Percentiles rank a stretch among this genome's conserved stretches.
Conservation (phyloP, 2,888 invertebrate genomes). For the Phania funesta region DNA sequence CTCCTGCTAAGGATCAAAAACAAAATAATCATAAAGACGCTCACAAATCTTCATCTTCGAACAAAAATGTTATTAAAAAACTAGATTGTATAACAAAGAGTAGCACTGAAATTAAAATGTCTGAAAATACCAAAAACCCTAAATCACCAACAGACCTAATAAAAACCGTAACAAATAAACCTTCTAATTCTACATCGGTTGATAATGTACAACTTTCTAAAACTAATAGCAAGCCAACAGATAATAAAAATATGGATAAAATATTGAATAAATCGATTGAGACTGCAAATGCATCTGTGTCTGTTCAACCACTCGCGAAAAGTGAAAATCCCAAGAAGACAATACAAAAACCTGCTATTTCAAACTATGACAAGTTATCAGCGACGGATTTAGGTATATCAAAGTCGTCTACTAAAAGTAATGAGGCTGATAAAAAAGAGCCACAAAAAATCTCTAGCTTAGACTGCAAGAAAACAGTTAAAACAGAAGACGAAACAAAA, state of each 20-base stretch:
- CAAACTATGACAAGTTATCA: not conserved
- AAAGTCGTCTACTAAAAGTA: not conserved
- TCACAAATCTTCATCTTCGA: not conserved
- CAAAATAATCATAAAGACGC: not conserved
- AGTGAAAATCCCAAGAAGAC: constrained; percentile 5
- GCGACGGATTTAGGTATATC: not conserved
- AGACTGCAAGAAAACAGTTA: not conserved
- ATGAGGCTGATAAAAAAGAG: not conserved
- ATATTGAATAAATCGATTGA: not conserved
- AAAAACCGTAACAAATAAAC: constrained; percentile 9
- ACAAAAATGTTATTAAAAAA: constrained; percentile 12
- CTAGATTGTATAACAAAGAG: not conserved
- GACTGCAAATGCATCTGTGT: not conserved
- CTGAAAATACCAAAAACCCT: constrained; percentile 9
- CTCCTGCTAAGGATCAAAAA: not conserved
- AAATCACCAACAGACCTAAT: not conserved
- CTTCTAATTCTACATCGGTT: not conserved
- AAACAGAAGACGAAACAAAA: not conserved
- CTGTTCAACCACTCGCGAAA: not conserved
- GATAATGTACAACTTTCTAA: not conserved
- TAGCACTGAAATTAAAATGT: not conserved
- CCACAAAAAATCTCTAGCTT: not conserved
- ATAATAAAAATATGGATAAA: not conserved
- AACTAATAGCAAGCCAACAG: not conserved
- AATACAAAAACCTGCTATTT: not conserved